Conservation (phyloP, 1,140 invertebrate species). For the Drosophila nasuta region DNA sequence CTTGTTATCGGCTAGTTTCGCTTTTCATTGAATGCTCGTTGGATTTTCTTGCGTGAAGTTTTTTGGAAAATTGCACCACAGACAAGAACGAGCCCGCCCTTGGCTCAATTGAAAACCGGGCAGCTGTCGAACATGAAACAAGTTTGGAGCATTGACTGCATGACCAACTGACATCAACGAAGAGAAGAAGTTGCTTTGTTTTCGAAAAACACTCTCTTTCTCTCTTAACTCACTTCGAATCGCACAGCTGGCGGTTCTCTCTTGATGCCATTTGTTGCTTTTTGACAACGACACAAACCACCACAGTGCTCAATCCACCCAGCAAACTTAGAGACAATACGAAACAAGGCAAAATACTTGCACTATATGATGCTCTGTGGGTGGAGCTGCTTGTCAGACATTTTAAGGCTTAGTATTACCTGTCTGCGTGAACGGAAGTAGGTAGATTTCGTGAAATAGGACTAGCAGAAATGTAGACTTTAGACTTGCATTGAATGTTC, state of each 20-base stretch:
- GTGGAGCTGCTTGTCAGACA: conserved; percentile 28
- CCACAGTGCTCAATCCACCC: conserved; percentile 11
- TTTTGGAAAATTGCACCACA: conserved; percentile 55
- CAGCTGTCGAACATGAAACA: conserved; percentile 64
- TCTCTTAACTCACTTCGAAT: conserved; percentile 38
- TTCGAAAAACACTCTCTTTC: conserved; percentile 48
- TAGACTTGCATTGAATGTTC: background rate
- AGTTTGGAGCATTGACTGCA: conserved; percentile 54
- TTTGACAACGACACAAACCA: conserved; percentile 38
- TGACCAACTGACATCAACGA: conserved; percentile 30
- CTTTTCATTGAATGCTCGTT: conserved; percentile 64
- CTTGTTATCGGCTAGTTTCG: conserved; percentile 66
- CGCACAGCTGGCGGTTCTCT: conserved; percentile 20
- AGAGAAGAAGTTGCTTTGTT: conserved; percentile 28
- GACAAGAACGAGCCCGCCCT: conserved; percentile 73
- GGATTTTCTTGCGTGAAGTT: conserved; percentile 40
- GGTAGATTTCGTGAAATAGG: background rate
- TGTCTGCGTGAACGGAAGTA: background rate
- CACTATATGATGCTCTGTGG: background rate
- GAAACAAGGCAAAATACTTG: conserved; percentile 8
- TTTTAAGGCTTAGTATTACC: conserved; percentile 14
- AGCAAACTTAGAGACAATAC: conserved; percentile 8
- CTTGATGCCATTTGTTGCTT: conserved; percentile 73
- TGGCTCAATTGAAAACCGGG: conserved; percentile 67
- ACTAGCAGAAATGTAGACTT: background rate